These are phyloP conservation scores for Luperina nickerlii DNA, from an alignment of 2,888 invertebrate species.

Conservation along the genomic window DNA sequence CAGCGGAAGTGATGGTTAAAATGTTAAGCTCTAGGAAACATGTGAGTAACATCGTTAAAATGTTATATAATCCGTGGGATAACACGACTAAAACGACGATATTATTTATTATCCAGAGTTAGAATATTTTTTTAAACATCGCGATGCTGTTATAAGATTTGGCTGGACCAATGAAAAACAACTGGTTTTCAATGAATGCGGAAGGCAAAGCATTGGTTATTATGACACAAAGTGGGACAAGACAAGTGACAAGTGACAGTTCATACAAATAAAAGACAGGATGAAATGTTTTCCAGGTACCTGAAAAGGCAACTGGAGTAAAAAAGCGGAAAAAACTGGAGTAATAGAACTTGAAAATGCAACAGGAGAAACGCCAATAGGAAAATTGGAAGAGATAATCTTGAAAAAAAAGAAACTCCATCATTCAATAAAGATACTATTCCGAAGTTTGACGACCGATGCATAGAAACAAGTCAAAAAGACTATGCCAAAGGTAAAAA, in stretches of 20 bases:
- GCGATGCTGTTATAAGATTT: not conserved
- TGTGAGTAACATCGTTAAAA: constrained; percentile 42
- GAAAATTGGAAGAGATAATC: not conserved
- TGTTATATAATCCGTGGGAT: constrained; percentile 18
- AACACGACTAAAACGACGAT: constrained; percentile 24
- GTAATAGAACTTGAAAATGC: too few species aligned
- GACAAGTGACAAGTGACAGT: not conserved
- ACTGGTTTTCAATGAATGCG: constrained; percentile 30
- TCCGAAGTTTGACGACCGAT: not conserved
- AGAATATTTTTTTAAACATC: not conserved
- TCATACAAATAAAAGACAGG: not conserved
- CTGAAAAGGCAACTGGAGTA: not conserved
- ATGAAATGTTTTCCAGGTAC: not conserved
- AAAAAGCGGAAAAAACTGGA: not conserved
- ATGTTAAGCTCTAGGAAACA: constrained; percentile 38
- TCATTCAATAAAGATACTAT: not conserved
- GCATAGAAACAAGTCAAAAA: not conserved
- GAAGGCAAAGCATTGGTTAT: constrained; percentile 10
- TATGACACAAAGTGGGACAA: not conserved
- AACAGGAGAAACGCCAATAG: not conserved
- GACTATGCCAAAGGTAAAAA: not conserved
- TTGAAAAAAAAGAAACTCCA: not conserved
- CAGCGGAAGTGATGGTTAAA: constrained; percentile 37
- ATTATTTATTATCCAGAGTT: constrained; percentile 23
- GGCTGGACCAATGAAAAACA: not conserved